Percentiles rank a stretch among this genome's conserved stretches.
phyloP scores from a whole-genome alignment of 1,140 invertebrate species.

The Cardiocondyla obscurior region DNA sequence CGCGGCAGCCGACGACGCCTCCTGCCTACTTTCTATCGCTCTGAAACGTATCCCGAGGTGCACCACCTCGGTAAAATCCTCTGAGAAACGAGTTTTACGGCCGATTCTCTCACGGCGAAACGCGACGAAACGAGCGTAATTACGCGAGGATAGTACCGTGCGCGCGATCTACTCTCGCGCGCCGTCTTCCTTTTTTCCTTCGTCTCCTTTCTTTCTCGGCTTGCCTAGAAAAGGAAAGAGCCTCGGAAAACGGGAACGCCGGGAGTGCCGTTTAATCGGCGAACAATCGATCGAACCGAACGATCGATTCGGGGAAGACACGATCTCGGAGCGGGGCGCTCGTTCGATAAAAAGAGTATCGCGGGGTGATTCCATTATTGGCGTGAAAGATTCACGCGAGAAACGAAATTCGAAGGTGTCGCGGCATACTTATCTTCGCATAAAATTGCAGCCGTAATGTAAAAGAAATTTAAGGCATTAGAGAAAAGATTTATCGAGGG shows the following conservation, averaged over 20 bases:
- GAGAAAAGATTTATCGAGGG: neutral
- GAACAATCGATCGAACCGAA: constrained; percentile 22
- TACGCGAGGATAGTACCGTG: constrained; percentile 54
- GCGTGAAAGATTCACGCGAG: neutral
- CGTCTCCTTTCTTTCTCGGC: constrained; percentile 12
- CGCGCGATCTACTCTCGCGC: constrained; percentile 35
- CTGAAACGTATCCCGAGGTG: constrained; percentile 51
- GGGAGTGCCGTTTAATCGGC: constrained; percentile 44
- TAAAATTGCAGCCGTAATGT: neutral
- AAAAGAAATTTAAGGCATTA: neutral
- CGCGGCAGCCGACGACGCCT: constrained; percentile 55
- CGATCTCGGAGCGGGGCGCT: neutral
- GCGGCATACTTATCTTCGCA: neutral
- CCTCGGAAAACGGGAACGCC: constrained; percentile 11
- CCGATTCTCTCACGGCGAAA: constrained; percentile 64
- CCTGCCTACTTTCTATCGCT: constrained; percentile 69
- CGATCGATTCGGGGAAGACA: constrained; percentile 7
- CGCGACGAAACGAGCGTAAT: constrained; percentile 71
- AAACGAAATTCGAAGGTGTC: neutral
- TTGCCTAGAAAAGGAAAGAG: neutral
- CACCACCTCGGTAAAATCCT: constrained; percentile 62
- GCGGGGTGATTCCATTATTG: constrained; percentile 21
- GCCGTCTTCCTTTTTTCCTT: neutral
- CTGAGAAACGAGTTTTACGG: constrained; percentile 66
- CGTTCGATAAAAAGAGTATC: neutral